Evolutionary conservation across 2,113 vertebrate species (phyloP).

Genomic region (Cavia porcellus): DNA sequence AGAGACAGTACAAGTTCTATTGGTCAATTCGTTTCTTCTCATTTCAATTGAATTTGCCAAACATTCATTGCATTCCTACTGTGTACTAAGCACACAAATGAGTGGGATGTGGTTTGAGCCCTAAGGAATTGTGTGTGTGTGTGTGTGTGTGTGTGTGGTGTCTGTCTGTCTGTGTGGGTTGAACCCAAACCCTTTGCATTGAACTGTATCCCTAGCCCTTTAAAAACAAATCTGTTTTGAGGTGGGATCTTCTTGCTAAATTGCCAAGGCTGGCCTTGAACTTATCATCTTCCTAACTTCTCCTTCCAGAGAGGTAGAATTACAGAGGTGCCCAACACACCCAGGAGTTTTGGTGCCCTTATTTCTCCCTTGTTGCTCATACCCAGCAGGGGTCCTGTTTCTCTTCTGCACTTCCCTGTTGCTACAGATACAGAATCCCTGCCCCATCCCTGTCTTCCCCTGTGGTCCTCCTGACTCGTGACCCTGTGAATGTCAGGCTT

Average conservation of each 20-base stretch:
- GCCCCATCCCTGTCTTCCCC: not conserved
- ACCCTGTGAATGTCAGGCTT: not conserved
- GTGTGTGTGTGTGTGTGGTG: not conserved
- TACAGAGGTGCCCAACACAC: not conserved
- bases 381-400: not conserved
- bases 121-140: conserved; percentile 10
- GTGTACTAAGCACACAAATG: conserved; percentile 67
- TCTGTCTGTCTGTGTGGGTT: not conserved
- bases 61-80: conserved; percentile 74
- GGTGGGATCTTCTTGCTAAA: not conserved
- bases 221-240: not conserved
- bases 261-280: not conserved
- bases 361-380: not conserved
- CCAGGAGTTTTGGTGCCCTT: not conserved
- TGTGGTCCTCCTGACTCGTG: not conserved
- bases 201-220: not conserved
- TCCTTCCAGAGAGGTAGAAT: not conserved
- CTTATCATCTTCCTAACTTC: not conserved
- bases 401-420: not conserved
- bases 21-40: conserved; percentile 74
- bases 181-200: not conserved
- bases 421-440: not conserved
- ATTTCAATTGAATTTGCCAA: conserved; percentile 74
- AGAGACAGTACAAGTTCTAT: conserved; percentile 57
- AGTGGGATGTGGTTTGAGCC: conserved; percentile 22